phyloP scores from a whole-genome alignment of 2,888 invertebrate species.

The Choreutis nemorana region DNA sequence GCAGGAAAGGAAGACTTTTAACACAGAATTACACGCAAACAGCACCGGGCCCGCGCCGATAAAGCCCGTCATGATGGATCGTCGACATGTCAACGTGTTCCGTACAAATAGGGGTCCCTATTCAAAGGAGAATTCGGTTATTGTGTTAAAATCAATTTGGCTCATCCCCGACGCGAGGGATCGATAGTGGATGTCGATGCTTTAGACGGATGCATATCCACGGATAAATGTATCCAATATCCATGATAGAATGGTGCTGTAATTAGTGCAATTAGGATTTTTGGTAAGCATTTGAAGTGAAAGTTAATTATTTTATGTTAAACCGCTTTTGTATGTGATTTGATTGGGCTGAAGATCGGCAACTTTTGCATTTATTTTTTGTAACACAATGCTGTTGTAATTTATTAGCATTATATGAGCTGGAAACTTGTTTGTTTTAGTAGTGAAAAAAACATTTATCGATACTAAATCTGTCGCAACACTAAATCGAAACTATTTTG shows the following conservation, averaged over 20 bases:
- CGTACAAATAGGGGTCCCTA: constrained; percentile 56
- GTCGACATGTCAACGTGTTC: constrained; percentile 38
- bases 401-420: not conserved
- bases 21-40: too few species aligned
- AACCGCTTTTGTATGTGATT: too few species aligned
- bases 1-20: too few species aligned
- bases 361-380: too few species aligned
- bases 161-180: constrained; percentile 40
- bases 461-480: constrained; percentile 14
- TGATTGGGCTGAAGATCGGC: too few species aligned
- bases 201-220: too few species aligned
- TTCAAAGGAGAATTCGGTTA: constrained; percentile 40
- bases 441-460: constrained; percentile 7
- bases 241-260: too few species aligned
- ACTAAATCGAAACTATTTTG: constrained; percentile 13
- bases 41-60: too few species aligned
- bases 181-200: constrained; percentile 20
- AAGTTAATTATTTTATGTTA: too few species aligned
- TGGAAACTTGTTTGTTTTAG: constrained; percentile 7
- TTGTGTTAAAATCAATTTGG: constrained; percentile 65
- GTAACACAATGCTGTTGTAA: not conserved
- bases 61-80: constrained; percentile 46
- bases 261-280: too few species aligned
- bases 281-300: too few species aligned
- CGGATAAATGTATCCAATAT: too few species aligned